Evolutionary conservation across 2,888 invertebrate species (phyloP).

Genomic region (Drosophila infuscata): DNA sequence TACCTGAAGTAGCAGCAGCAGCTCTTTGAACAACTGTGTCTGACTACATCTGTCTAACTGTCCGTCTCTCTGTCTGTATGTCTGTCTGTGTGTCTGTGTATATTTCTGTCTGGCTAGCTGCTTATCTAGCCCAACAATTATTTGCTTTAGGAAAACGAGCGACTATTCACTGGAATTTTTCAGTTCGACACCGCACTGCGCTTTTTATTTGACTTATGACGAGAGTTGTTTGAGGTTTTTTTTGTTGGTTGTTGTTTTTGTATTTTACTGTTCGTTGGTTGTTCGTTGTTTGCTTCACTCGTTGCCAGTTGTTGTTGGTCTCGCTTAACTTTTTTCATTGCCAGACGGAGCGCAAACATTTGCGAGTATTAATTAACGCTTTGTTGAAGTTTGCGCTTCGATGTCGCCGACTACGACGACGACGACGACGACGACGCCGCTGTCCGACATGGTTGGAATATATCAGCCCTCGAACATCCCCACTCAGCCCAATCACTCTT

Average conservation of each 20-base stretch:
- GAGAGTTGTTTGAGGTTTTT: conserved; percentile 49
- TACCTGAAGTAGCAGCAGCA: conserved; percentile 14
- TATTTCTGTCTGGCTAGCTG: conserved; percentile 42
- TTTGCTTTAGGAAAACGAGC: conserved; percentile 67
- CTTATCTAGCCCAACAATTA: conserved; percentile 72
- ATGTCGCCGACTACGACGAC: conserved; percentile 70
- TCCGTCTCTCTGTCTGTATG: background rate
- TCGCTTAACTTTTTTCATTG: conserved; percentile 80
- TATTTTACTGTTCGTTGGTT: conserved; percentile 24
- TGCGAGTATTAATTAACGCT: conserved; percentile 82
- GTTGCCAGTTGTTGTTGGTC: conserved; percentile 54
- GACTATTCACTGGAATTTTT: conserved; percentile 68
- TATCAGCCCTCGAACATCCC: background rate
- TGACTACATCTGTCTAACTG: background rate
- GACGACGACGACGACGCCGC: conserved; percentile 56
- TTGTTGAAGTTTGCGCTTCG: conserved; percentile 80
- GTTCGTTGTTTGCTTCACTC: conserved; percentile 57
- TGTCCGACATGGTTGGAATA: conserved; percentile 28
- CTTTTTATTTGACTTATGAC: conserved; percentile 81
- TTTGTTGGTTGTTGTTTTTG: conserved; percentile 20
- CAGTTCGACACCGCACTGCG: conserved; percentile 49
- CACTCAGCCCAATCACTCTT: background rate
- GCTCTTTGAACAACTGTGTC: conserved; percentile 16
- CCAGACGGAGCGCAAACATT: conserved; percentile 83
- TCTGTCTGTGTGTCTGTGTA: conserved; percentile 1